Conservation (phyloP, 2,113 vertebrate species). For the Pangasianodon hypophthalmus region DNA sequence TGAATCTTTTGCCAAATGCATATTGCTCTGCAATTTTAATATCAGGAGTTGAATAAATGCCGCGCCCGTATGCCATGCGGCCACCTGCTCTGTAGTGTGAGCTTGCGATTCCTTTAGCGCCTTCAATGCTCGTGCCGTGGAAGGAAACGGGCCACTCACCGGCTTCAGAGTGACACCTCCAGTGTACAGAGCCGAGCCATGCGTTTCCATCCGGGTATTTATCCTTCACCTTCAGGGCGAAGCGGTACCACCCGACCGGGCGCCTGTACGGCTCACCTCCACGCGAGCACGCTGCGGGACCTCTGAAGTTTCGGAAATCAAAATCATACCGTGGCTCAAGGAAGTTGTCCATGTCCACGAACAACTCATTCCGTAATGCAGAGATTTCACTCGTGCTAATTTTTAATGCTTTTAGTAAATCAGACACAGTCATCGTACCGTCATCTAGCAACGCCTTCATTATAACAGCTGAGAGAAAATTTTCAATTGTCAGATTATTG, state of each 20-base stretch:
- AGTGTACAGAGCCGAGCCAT: constrained; percentile 61
- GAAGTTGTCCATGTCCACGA: constrained; percentile 46
- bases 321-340: constrained; percentile 34
- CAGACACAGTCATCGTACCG: background rate
- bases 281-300: background rate
- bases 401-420: background rate
- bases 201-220: constrained; percentile 57
- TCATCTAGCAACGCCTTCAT: background rate
- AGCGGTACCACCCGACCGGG: constrained; percentile 66
- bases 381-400: background rate
- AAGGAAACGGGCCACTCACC: constrained; percentile 72
- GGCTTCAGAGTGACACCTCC: background rate
- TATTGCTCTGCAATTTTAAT: constrained; percentile 54
- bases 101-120: constrained; percentile 60
- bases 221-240: constrained; percentile 59
- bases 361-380: constrained; percentile 5
- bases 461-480: background rate
- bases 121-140: constrained; percentile 61
- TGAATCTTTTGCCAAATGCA: constrained; percentile 59
- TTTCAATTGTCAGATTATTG: background rate
- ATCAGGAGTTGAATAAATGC: constrained; percentile 67
- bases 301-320: constrained; percentile 33
- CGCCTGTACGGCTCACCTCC: constrained; percentile 65
- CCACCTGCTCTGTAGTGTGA: background rate
- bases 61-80: constrained; percentile 24